Conservation (phyloP, 1,140 invertebrate species). For the Bombus sylvicola region DNA sequence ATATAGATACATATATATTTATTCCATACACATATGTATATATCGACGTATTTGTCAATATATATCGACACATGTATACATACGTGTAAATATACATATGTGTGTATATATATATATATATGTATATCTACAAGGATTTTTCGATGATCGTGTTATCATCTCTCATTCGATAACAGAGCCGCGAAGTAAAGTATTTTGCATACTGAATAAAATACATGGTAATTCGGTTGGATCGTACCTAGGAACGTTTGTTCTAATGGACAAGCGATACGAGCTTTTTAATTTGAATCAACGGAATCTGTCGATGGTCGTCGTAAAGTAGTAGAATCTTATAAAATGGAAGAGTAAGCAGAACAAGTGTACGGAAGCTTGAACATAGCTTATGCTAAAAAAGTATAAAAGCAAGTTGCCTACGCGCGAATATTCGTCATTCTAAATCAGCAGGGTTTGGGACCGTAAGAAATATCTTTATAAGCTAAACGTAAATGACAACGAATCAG, state of each 20-base stretch:
- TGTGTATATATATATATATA: neutral
- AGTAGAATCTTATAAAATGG: slow-evolving; percentile 33
- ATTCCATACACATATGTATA: too few species aligned
- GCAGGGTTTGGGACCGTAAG: neutral
- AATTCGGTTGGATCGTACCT: neutral
- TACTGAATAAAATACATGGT: neutral
- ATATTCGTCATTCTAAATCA: neutral
- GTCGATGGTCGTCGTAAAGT: neutral
- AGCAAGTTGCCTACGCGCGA: neutral
- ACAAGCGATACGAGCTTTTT: neutral
- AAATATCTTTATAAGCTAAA: neutral
- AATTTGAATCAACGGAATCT: neutral
- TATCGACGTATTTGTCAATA: too few species aligned
- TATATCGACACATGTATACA: too few species aligned
- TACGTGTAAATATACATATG: too few species aligned
- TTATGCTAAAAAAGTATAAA: neutral
- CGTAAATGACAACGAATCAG: neutral
- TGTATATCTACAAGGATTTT: neutral
- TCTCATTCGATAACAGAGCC: neutral
- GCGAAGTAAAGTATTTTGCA: slow-evolving; percentile 6
- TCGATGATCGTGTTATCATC: neutral
- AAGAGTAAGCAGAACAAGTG: slow-evolving; percentile 33
- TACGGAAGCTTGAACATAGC: slow-evolving; percentile 14
- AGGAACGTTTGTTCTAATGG: neutral
- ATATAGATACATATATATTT: too few species aligned